phyloP scores from a whole-genome alignment of 2,113 vertebrate species.

The Platanista minor region DNA sequence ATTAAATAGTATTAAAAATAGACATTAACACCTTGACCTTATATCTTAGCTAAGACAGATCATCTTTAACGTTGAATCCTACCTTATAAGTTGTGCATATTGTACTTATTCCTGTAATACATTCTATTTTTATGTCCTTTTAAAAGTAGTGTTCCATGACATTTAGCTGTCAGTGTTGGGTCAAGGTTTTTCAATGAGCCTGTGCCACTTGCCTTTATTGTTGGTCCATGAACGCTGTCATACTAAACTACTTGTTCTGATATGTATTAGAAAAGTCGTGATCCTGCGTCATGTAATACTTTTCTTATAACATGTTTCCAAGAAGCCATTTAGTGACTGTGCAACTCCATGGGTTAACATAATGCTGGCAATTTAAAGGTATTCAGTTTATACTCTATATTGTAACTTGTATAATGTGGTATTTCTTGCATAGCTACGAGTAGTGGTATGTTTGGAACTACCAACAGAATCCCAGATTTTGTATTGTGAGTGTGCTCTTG shows the following conservation, averaged over 20 bases:
- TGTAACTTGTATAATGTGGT: background rate
- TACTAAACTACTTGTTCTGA: background rate
- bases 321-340: background rate
- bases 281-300: background rate
- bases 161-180: background rate
- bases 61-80: background rate
- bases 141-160: background rate
- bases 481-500: background rate
- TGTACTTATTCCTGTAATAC: background rate
- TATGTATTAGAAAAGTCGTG: background rate
- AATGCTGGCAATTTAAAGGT: background rate
- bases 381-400: background rate
- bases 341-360: background rate
- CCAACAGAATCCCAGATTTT: background rate
- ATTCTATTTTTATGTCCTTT: background rate
- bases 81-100: background rate
- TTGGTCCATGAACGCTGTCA: background rate
- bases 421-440: background rate
- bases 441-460: background rate
- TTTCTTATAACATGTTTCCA: background rate
- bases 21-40: background rate
- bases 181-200: background rate
- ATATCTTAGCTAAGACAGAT: background rate
- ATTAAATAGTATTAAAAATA: slow-evolving; percentile 36
- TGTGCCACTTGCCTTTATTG: background rate